Evolutionary conservation across 2,888 invertebrate genomes (phyloP).

Genomic region (Caenorhabditis auriculariae): DNA sequence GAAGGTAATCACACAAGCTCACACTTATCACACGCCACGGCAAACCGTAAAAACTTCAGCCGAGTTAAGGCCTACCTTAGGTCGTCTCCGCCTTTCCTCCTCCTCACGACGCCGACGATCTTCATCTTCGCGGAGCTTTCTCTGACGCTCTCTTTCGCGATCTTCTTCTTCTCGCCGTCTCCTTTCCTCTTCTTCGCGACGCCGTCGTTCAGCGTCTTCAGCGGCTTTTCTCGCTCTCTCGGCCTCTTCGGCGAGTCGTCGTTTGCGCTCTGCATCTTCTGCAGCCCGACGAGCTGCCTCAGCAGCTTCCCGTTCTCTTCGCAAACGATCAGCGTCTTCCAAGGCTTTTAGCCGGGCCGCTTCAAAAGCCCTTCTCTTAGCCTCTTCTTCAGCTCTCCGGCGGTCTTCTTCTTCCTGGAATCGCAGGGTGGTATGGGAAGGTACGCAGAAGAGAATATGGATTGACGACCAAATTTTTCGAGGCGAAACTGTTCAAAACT

Average conservation of each 20-base stretch:
- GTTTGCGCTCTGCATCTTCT: constrained; percentile 55
- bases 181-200: constrained; percentile 52
- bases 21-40: too few relatives aligned
- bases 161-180: constrained; percentile 37
- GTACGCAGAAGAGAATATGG: too few relatives aligned
- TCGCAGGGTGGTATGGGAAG: too few relatives aligned
- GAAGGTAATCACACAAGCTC: neutral
- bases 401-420: constrained; percentile 64
- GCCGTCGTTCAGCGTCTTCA: constrained; percentile 58
- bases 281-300: constrained; percentile 52
- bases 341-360: constrained; percentile 61
- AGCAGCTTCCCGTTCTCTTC: constrained; percentile 61
- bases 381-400: constrained; percentile 60
- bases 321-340: constrained; percentile 61
- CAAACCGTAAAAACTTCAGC: neutral
- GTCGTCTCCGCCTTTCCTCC: constrained; percentile 20
- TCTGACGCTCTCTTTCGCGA: too few relatives aligned
- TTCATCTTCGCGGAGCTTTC: constrained; percentile 28
- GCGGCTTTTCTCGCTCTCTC: constrained; percentile 47
- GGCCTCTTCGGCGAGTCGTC: constrained; percentile 55
- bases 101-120: constrained; percentile 32
- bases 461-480: too few relatives aligned
- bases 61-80: too few relatives aligned
- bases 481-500: too few relatives aligned
- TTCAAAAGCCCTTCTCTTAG: constrained; percentile 61